Evolutionary conservation across 2,888 invertebrate species (phyloP).

Genomic region (Pseudococcus jackbeardsleyi): DNA sequence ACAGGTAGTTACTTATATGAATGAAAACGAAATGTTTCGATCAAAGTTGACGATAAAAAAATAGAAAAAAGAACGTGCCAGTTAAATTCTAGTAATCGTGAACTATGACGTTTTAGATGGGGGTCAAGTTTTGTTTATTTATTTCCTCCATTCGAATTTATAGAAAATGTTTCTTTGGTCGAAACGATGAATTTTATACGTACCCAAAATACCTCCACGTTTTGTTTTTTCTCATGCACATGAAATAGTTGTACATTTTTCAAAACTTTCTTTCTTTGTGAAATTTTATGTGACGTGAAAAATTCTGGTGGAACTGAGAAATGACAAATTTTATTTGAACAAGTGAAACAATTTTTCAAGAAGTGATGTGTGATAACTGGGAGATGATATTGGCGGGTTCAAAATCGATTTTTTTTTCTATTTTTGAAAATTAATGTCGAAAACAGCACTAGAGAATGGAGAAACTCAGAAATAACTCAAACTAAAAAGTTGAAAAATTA

Average conservation of each 20-base stretch:
- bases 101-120: slow-evolving; percentile 23
- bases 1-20: background rate
- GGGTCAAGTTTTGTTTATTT: slow-evolving; percentile 42
- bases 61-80: background rate
- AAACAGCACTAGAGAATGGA: too few relatives aligned
- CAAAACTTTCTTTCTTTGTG: background rate
- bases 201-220: background rate
- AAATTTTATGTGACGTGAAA: background rate
- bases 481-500: too few relatives aligned
- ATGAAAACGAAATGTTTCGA: background rate
- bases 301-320: too few relatives aligned
- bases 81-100: background rate
- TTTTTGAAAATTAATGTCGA: too few relatives aligned
- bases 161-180: background rate
- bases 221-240: background rate
- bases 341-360: too few relatives aligned
- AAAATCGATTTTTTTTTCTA: too few relatives aligned
- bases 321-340: too few relatives aligned
- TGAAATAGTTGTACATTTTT: background rate
- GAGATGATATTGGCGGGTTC: too few relatives aligned
- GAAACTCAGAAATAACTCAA: too few relatives aligned
- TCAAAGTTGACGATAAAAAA: slow-evolving; percentile 21
- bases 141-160: background rate
- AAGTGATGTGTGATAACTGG: too few relatives aligned
- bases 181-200: background rate